Conservation (phyloP, 2,888 invertebrate species). For the Scaptomyza cyrtandrae region DNA sequence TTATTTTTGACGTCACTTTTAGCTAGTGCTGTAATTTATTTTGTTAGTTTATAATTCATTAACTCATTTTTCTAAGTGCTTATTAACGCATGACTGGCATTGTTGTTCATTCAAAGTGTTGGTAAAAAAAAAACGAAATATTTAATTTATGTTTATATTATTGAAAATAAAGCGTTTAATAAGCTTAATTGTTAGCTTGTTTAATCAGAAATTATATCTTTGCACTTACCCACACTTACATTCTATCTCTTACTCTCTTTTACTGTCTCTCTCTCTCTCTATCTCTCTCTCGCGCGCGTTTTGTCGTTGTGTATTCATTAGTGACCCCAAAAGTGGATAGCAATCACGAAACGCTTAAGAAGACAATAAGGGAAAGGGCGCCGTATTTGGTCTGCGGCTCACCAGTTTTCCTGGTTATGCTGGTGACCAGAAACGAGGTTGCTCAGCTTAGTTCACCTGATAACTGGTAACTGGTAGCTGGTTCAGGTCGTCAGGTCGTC, state of each 20-base stretch:
- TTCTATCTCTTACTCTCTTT: no score
- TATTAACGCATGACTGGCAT: no score
- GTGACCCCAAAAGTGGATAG: conserved; percentile 37
- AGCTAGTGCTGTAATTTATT: neutral
- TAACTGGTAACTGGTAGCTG: neutral
- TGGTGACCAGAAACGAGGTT: conserved; percentile 1
- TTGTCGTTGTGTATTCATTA: conserved; percentile 16
- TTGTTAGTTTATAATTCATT: no score
- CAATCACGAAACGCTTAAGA: conserved; percentile 56
- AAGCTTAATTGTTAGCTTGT: neutral
- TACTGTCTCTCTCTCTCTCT: no score
- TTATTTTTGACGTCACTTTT: neutral
- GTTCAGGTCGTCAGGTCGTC: conserved; percentile 90
- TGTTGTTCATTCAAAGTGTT: no score
- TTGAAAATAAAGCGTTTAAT: neutral
- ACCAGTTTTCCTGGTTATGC: neutral
- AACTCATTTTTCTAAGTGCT: no score
- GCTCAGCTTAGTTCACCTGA: conserved; percentile 21
- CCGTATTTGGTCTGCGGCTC: conserved; percentile 23
- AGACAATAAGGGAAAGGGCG: conserved; percentile 25
- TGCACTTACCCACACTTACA: no score
- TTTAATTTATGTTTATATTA: no score
- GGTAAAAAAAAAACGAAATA: no score
- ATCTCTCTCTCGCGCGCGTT: neutral
- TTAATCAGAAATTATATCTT: no score